A percentile compares a stretch with the other conserved stretches of the same genome.
These are phyloP conservation scores for Eulemur rubriventer DNA, from an alignment of 2,797 vertebrate genomes.

Conservation along the genomic window DNA sequence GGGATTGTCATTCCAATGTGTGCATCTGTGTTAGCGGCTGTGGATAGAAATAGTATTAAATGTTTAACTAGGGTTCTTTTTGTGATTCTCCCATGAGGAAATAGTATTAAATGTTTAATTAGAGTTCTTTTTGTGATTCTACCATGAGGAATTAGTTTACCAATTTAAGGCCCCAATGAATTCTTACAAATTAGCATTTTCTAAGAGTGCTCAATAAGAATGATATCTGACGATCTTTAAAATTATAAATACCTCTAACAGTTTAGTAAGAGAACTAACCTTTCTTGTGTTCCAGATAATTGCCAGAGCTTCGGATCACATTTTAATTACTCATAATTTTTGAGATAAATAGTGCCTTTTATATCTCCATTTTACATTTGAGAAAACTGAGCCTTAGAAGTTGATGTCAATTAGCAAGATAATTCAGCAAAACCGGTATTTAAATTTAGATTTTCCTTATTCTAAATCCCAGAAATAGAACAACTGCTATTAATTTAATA, in stretches of 20 bases:
- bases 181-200: neutral
- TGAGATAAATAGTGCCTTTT: neutral
- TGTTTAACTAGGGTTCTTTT: slow-evolving; percentile 26
- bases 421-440: neutral
- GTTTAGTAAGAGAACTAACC: neutral
- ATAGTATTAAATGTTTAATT: slow-evolving; percentile 1
- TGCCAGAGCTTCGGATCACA: neutral
- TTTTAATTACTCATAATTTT: slow-evolving; percentile 30
- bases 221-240: neutral
- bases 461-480: slow-evolving; percentile 19
- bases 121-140: slow-evolving; percentile 16
- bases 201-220: neutral
- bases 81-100: neutral
- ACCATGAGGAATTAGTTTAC: neutral
- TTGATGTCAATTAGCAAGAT: neutral
- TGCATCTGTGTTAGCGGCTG: neutral
- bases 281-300: neutral
- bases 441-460: neutral
- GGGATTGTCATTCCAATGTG: neutral
- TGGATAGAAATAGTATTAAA: slow-evolving; percentile 2
- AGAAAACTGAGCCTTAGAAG: neutral
- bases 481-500: slow-evolving; percentile 13
- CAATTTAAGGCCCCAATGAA: neutral
- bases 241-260: neutral
- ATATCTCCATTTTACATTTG: neutral